Evolutionary conservation across 2,888 invertebrate genomes (phyloP), one percentile per base, ranked within the genome.

Genomic region (Tricholauxania praeusta): DNA sequence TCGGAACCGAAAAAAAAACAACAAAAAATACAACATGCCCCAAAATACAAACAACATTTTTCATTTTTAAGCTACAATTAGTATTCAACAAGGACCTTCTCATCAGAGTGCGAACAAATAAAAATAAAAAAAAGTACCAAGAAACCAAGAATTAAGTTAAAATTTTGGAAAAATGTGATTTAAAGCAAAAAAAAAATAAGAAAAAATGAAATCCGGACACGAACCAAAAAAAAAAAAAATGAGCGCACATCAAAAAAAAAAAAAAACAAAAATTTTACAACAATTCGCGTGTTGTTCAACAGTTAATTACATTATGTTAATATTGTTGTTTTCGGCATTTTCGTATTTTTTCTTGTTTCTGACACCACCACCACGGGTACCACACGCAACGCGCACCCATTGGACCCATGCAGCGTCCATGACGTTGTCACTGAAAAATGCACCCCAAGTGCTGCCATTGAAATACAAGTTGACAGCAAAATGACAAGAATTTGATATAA

Each of bases 291-390:
- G 57, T 57, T 57, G 57, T 57, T 57, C 19, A 22, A 28, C 57
- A 57, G 57, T 57, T 57, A 57, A 57, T 57, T 57, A 57, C 57
- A 57, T 57, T 57, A 57, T 57, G 57, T 57, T 57, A 57, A 57
- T 57, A 39, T 39, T 39, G 14, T 57, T 57, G 57, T 10, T 15
- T 15, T 57, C 22, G 57, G 14, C 7, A 15, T 28, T 57, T 12
- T 3, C 19, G 19, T 57, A 7, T 22, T 22, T 57, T 10, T 57
- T 57, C 5, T 57, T 57, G 57, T 57, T 57, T 22, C 12, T 57
- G 57, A 7, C 15, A 28, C 4, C 6, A 22, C 12, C 19, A 22
- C 3, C 10, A 19, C 7, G 10, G 62, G 32, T 22, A 39, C 32
- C 3, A 22, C 5, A 32, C 39, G 63, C 47, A n/a, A 17, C 28